phyloP scores from a whole-genome alignment of 2,888 invertebrate species.

The Liopterus haemorrhoidalis region DNA sequence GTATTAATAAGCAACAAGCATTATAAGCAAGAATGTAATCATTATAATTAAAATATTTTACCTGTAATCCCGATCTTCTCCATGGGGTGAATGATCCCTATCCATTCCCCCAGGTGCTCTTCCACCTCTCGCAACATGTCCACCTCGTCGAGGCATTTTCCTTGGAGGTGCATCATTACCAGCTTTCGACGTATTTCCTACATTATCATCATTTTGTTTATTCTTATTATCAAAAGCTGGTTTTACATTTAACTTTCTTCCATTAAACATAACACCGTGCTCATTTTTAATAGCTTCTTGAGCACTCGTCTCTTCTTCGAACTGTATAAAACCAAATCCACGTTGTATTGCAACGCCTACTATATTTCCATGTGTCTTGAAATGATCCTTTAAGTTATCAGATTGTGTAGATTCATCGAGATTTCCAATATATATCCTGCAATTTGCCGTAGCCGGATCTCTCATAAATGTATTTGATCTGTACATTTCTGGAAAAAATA shows the following conservation, averaged over 20 bases:
- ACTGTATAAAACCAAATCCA: conserved; percentile 86
- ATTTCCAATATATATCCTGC: conserved; percentile 77
- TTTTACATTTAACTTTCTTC: conserved; percentile 62
- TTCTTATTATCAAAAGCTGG: conserved; percentile 51
- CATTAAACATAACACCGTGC: conserved; percentile 64
- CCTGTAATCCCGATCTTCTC: conserved; percentile 21
- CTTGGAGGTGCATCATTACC: conserved; percentile 31
- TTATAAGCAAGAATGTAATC: too few species aligned
- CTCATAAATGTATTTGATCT: conserved; percentile 53
- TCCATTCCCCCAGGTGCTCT: conserved; percentile 28
- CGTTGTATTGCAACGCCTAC: conserved; percentile 65
- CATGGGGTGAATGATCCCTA: conserved; percentile 13
- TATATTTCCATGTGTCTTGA: conserved; percentile 66
- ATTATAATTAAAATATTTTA: conserved; percentile 18
- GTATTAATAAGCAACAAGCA: too few species aligned
- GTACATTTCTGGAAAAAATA: conserved; percentile 38
- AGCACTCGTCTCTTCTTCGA: conserved; percentile 67
- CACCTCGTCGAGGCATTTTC: conserved; percentile 31
- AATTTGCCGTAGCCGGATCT: conserved; percentile 67
- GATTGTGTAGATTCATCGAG: conserved; percentile 56
- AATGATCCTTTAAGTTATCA: conserved; percentile 66
- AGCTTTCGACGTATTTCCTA: neutral
- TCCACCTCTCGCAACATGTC: conserved; percentile 26
- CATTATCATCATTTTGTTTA: conserved; percentile 30
- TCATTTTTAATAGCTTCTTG: conserved; percentile 67